These are phyloP conservation scores for Leptestheria dahalacensis DNA, from an alignment of 1,140 invertebrate species.

Conservation along the genomic window DNA sequence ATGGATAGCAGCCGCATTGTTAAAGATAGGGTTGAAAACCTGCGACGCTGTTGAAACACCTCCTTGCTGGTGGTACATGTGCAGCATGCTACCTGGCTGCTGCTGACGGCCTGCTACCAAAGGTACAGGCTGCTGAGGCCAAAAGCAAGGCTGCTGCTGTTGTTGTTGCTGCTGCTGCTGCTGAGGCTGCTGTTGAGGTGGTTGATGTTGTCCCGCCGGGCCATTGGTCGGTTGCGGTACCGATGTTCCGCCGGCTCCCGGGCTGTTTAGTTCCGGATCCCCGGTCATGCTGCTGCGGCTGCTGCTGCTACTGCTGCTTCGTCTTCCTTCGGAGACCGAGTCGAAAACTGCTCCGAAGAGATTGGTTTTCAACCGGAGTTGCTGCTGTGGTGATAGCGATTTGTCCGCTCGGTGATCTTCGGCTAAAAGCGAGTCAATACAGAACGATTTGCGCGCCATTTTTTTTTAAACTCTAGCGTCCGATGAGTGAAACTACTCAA, in stretches of 20 bases:
- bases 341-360: neutral
- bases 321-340: neutral
- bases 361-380: neutral
- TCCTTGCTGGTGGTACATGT: no score
- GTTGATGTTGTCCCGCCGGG: neutral
- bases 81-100: neutral
- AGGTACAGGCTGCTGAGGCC: neutral
- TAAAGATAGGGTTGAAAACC: neutral
- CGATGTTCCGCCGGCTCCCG: neutral
- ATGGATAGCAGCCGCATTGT: slow-evolving; percentile 7
- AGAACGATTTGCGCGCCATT: slow-evolving; percentile 1
- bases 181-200: neutral
- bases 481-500: no score
- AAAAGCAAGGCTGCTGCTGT: no score
- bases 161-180: neutral
- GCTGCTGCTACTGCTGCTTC: slow-evolving; percentile 1
- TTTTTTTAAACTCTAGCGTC: no score
- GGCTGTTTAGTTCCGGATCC: neutral
- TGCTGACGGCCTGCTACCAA: neutral
- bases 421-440: slow-evolving; percentile 5
- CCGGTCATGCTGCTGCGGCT: neutral
- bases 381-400: neutral
- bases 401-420: neutral
- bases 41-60: neutral
- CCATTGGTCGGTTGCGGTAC: neutral